Percentiles rank a stretch among this genome's conserved stretches.
These are phyloP conservation scores for Andricus grossulariae DNA, from an alignment of 1,140 invertebrate genomes.

Conservation along the genomic window DNA sequence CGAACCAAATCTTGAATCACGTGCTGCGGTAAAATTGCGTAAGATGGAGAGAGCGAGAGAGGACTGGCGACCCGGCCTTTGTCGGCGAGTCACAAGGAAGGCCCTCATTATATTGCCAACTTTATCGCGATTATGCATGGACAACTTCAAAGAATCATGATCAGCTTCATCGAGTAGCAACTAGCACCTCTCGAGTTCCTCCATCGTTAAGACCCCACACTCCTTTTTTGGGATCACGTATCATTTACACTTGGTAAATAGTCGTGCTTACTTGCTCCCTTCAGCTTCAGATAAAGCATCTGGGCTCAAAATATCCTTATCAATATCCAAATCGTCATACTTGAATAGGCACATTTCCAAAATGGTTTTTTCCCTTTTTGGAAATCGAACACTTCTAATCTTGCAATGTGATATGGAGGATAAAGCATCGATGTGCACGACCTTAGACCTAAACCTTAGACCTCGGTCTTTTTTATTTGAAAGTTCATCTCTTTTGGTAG, in stretches of 20 bases:
- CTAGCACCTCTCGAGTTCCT: neutral
- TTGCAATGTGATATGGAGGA: no score
- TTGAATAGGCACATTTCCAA: no score
- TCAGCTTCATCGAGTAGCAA: neutral
- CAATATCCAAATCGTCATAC: no score
- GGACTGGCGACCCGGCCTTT: conserved; percentile 35
- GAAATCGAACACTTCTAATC: no score
- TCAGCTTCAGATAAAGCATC: no score
- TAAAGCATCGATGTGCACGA: no score
- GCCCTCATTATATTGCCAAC: conserved; percentile 43
- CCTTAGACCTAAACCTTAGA: no score
- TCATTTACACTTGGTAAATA: conserved; percentile 16
- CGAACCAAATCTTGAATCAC: conserved; percentile 32
- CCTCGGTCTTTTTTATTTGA: no score
- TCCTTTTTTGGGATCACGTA: neutral
- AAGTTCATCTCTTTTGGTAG: no score
- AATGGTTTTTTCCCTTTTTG: no score
- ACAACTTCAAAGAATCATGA: conserved; percentile 20
- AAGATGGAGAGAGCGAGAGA: conserved; percentile 6
- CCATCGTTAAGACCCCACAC: neutral
- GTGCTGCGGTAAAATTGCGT: conserved; percentile 14
- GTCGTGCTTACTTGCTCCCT: neutral
- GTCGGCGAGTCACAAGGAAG: conserved; percentile 45
- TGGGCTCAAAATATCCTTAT: no score
- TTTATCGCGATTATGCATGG: conserved; percentile 43